Evolutionary conservation across 2,888 invertebrate species (phyloP), one percentile per base, ranked within the genome.

Genomic region (Apeira syringaria): DNA sequence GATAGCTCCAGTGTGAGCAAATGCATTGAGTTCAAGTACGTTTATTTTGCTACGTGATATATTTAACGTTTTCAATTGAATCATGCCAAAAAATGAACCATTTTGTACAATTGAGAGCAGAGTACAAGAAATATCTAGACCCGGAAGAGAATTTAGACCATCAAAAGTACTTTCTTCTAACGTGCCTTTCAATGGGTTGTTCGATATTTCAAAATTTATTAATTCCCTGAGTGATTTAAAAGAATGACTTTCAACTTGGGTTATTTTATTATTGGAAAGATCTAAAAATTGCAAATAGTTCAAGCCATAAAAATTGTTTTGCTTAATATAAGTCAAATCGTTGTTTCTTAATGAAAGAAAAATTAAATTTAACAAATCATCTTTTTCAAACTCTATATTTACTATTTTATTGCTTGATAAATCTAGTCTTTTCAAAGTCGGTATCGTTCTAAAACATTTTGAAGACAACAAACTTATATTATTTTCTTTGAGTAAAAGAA

Each of bases 201-300:
- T 64, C 4, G 71, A 70, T 18, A 85, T 61, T 61, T 68, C 50
- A 37, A 86, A 68, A 49, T 58, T 68, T n/a, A 64, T 59, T 22
- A 85, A 60, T 42, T 61, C 59, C 11, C 44, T 53, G 5, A 82
- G 45, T 1, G 63, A 58, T 24, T 52, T 37, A 47, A 84, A 84
- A 7, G 74, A 70, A 40, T 68, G 62, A 1, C 63, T 40, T 41
- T 69, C 66, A 7, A 85, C 53, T 17, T 50, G 45, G 1, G 70
- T 47, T 37, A 85, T 77, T 30, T 72, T 65, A 41, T 86, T 86
- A 31, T 70, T 51, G 7, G 82, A 75, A 13, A 85, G 41, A 64
- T 84, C 80, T 35, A 86, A 64, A 57, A 61, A 61, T 34, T 69
- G 56, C 6, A 86, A 53, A 8, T 40, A 41, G 24, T 43, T 55